Evolutionary conservation across 2,113 vertebrate species (phyloP).

Genomic region (Apistogramma diplotaenia): DNA sequence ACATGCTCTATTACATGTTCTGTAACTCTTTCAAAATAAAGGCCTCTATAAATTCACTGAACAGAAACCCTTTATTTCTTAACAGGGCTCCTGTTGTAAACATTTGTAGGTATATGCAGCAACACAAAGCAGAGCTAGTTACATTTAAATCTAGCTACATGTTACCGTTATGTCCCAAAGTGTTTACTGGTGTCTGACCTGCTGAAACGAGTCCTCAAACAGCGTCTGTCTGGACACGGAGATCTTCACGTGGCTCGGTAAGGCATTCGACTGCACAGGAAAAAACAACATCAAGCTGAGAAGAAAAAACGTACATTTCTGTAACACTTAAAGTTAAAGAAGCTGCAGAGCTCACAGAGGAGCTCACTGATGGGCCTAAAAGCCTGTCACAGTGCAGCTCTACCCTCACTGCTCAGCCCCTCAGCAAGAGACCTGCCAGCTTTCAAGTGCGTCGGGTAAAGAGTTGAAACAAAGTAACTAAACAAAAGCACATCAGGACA

Average conservation of each 20-base stretch:
- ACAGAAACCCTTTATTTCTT: not conserved
- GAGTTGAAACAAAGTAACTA: not conserved
- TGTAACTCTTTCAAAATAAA: not conserved
- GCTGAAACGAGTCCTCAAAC: conserved; percentile 97
- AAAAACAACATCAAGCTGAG: not conserved
- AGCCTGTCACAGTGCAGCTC: too few relatives aligned
- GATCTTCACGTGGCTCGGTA: conserved; percentile 98
- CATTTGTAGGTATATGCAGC: not conserved
- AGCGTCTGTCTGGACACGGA: conserved; percentile 95
- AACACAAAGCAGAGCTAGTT: not conserved
- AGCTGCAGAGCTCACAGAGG: not conserved
- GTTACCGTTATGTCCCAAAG: not conserved
- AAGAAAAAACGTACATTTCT: not conserved
- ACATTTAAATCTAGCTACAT: not conserved
- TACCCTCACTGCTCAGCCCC: not conserved
- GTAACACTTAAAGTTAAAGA: not conserved
- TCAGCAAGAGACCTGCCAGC: too few relatives aligned
- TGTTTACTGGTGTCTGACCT: conserved; percentile 76
- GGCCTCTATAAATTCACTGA: not conserved
- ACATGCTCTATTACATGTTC: not conserved
- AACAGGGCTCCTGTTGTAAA: not conserved
- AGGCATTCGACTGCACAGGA: conserved; percentile 85
- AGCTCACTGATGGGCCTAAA: not conserved
- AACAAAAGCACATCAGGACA: not conserved
- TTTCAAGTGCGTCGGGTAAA: rapidly evolving